Evolutionary conservation across 1,140 invertebrate species (phyloP).

Genomic region (Portunus trituberculatus): DNA sequence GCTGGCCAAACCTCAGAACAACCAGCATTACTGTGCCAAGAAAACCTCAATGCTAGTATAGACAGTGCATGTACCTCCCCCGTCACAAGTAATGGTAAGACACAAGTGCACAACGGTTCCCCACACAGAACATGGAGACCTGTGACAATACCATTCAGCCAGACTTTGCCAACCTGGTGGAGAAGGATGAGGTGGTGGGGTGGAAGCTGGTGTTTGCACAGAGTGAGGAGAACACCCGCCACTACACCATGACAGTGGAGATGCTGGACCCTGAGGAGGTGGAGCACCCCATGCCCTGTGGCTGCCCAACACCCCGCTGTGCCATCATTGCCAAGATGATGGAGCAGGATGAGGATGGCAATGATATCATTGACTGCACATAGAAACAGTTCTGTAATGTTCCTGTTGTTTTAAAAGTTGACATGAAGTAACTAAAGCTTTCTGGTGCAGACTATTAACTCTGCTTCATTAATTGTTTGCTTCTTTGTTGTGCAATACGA

Average conservation of each 20-base stretch:
- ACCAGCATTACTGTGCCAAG: not conserved
- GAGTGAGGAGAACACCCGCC: conserved; percentile 80
- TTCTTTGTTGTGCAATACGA: not conserved
- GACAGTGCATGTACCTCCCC: not conserved
- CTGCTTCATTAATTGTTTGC: not conserved
- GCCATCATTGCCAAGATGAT: conserved; percentile 83
- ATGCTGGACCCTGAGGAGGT: conserved; percentile 86
- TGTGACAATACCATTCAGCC: conserved; percentile 26
- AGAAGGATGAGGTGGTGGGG: conserved; percentile 85
- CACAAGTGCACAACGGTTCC: not conserved
- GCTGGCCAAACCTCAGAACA: not conserved
- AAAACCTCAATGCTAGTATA: not conserved
- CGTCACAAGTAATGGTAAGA: not conserved
- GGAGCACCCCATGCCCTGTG: conserved; percentile 89
- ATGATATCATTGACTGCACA: conserved; percentile 44
- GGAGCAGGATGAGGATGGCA: conserved; percentile 52
- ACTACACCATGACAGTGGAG: conserved; percentile 86
- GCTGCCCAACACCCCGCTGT: conserved; percentile 89
- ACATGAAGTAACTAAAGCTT: not conserved
- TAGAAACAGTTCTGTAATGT: not conserved
- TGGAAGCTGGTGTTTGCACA: conserved; percentile 85
- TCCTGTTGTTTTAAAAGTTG: not conserved
- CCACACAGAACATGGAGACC: not conserved
- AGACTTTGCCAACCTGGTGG: conserved; percentile 78
- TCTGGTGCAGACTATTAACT: not conserved